Percentiles rank a stretch among this genome's conserved stretches.
These are phyloP conservation scores for Brachyrhaphis roseni DNA, from an alignment of 2,797 vertebrate genomes.

Conservation along the genomic window DNA sequence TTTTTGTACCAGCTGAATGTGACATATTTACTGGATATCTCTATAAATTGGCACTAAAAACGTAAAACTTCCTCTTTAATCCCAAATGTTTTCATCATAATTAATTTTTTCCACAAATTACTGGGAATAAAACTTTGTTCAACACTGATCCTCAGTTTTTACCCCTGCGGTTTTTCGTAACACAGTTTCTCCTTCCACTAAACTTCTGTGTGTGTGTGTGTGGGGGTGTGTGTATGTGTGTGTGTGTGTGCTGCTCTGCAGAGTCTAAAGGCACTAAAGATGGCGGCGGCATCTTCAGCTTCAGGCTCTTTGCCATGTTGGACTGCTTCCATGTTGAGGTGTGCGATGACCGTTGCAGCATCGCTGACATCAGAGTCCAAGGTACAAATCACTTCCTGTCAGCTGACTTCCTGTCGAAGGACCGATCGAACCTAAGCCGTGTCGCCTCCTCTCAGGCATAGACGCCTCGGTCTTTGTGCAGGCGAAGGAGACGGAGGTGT, in stretches of 20 bases:
- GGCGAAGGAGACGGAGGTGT: slow-evolving; percentile 84
- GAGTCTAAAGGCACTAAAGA: slow-evolving; percentile 82
- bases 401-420: background rate
- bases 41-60: too few relatives aligned
- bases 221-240: too few relatives aligned
- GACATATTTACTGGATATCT: too few relatives aligned
- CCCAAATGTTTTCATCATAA: too few relatives aligned
- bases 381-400: slow-evolving; percentile 69
- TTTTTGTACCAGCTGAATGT: too few relatives aligned
- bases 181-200: background rate
- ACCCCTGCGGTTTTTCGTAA: background rate
- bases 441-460: slow-evolving; percentile 80
- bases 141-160: too few relatives aligned
- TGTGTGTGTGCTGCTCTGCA: slow-evolving; percentile 49
- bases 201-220: background rate
- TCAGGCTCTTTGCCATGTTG: slow-evolving; percentile 89
- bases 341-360: slow-evolving; percentile 86
- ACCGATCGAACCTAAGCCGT: background rate
- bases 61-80: too few relatives aligned
- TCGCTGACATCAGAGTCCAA: slow-evolving; percentile 95
- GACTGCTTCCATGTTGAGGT: slow-evolving; percentile 89
- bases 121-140: too few relatives aligned
- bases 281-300: slow-evolving; percentile 82
- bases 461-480: slow-evolving; percentile 88
- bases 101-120: too few relatives aligned